phyloP scores from a whole-genome alignment of 2,888 invertebrate species.

The Mantis religiosa region DNA sequence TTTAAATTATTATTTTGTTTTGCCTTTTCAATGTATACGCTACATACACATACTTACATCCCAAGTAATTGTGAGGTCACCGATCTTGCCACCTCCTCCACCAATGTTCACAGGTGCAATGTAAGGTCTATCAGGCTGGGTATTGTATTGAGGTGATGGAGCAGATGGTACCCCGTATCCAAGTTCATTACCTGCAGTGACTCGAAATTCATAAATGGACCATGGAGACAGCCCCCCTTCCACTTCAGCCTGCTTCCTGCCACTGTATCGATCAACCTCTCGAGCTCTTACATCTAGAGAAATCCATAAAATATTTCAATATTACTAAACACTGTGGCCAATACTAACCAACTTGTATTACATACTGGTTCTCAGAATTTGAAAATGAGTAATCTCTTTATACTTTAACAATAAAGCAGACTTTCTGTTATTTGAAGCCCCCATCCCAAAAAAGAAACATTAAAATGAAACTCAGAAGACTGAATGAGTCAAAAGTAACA shows the following conservation, averaged over 20 bases:
- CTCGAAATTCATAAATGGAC: conserved; percentile 85
- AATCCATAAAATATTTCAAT: conserved; percentile 10
- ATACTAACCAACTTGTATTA: no score
- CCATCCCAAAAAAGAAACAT: no score
- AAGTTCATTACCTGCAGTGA: conserved; percentile 79
- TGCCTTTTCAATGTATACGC: no score
- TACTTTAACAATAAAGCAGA: no score
- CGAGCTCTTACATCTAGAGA: conserved; percentile 54
- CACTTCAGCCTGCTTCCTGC: conserved; percentile 69
- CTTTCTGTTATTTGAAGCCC: no score
- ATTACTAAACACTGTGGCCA: background rate
- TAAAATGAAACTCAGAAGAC: no score
- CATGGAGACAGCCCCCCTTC: conserved; percentile 75
- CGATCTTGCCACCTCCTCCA: conserved; percentile 94
- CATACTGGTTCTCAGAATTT: no score
- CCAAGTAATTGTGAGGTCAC: conserved; percentile 91
- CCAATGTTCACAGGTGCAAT: conserved; percentile 74
- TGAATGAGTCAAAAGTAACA: no score
- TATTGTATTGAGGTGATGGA: conserved; percentile 82
- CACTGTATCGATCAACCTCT: conserved; percentile 73
- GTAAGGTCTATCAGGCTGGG: conserved; percentile 73
- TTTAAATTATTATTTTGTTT: no score
- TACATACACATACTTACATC: conserved; percentile 41
- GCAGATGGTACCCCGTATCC: conserved; percentile 78
- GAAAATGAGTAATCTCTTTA: no score